Evolutionary conservation across 2,888 invertebrate genomes (phyloP).

Genomic region (Ormia ochracea): DNA sequence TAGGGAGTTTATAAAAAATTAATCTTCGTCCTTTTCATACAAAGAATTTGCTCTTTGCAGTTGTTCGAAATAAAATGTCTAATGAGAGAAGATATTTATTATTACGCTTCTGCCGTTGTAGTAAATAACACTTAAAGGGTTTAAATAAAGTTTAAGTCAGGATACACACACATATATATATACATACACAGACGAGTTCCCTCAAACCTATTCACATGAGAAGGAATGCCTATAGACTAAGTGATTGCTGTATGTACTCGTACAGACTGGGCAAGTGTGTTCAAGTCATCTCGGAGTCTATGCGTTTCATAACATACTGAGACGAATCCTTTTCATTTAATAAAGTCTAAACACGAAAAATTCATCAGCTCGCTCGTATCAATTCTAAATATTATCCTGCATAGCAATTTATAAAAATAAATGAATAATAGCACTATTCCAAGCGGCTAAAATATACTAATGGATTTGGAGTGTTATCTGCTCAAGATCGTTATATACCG

Average conservation of each 20-base stretch:
- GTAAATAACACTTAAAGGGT: conserved; percentile 23
- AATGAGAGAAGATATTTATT: conserved; percentile 25
- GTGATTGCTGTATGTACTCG: not conserved
- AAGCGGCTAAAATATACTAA: too few relatives aligned
- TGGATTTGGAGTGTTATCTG: too few relatives aligned
- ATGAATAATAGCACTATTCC: too few relatives aligned
- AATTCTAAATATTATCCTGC: too few relatives aligned
- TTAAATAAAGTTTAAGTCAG: conserved; percentile 35
- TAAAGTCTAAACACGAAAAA: not conserved
- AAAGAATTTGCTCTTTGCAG: not conserved
- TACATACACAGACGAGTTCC: not conserved
- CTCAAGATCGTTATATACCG: too few relatives aligned
- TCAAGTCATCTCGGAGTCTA: not conserved
- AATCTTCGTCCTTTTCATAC: conserved; percentile 13
- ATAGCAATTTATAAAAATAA: too few relatives aligned
- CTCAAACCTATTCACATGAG: not conserved
- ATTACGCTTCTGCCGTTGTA: conserved; percentile 15
- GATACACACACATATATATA: not conserved
- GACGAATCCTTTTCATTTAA: not conserved
- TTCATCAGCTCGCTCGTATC: too few relatives aligned
- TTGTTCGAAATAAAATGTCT: conserved; percentile 18
- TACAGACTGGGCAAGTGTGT: conserved; percentile 25
- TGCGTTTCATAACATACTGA: not conserved
- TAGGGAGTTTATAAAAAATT: conserved; percentile 41
- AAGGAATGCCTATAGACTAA: not conserved